These are phyloP conservation scores for Potorous gilbertii DNA, from an alignment of 2,797 vertebrate species.

Conservation along the genomic window DNA sequence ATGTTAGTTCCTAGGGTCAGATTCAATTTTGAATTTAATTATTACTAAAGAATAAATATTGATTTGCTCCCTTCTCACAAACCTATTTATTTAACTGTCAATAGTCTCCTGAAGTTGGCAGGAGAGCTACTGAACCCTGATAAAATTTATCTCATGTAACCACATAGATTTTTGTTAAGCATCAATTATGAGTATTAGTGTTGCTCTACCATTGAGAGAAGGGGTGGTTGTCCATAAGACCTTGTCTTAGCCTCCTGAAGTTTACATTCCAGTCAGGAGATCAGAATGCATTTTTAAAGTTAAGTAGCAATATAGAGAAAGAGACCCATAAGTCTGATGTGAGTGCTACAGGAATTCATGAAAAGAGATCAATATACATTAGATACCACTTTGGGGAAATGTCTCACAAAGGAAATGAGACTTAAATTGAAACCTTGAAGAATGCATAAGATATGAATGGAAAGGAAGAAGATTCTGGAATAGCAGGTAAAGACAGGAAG, in stretches of 20 bases:
- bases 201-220: background rate
- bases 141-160: background rate
- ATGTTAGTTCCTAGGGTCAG: background rate
- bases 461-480: background rate
- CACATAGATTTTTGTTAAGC: background rate
- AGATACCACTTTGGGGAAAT: background rate
- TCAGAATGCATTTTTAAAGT: background rate
- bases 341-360: background rate
- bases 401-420: background rate
- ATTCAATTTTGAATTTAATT: background rate
- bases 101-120: background rate
- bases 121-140: background rate
- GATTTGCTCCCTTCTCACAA: background rate
- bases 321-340: background rate
- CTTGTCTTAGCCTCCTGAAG: background rate
- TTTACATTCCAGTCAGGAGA: background rate
- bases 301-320: background rate
- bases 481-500: background rate
- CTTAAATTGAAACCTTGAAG: background rate
- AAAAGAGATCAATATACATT: background rate
- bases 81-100: background rate
- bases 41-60: background rate
- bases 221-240: background rate
- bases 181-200: background rate
- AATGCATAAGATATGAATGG: background rate